Base-by-base conservation (phyloP, 2,797 vertebrate genomes). In the Rousettus madagascariensis region DNA sequence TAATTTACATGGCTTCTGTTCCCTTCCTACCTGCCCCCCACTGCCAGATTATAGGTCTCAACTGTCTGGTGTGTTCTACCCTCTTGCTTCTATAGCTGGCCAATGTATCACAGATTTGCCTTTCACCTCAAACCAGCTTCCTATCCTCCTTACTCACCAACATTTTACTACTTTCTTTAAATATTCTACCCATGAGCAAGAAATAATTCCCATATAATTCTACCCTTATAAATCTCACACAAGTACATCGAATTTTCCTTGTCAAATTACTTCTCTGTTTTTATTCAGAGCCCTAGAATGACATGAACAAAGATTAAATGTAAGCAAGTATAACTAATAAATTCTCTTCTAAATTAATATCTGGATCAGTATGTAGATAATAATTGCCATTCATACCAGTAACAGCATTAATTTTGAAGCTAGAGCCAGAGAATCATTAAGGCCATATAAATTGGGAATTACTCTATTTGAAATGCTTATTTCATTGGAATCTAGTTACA, bases 281-380 rank as follows among this genome's bases (percentile, higher is more conserved):
- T 86, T 77, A 79, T 85, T 87, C 61, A 86, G 41, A 53, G 16
- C 13, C 57, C 43, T 86, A 51, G 84, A 92, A 71, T 84, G 65
- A 82, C 30, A 87, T 28, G 19, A 33, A 38, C 28, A 65, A 66
- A 85, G 9, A 68, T 33, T 86, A 88, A 95, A 79, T 79, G n/a
- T 24, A 92, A 94, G 49, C 69, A 82, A 78, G n/a, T 74, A 51
- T 30, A 84, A 38, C 33, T 69, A 88, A 69, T 28, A 80, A 33
- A 93, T 72, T 85, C 33, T 86, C 53, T 90, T 86, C 61, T 82
- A 79, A 94, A 77, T 90, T 88, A 36, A 75, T 65, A 75, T 85
- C 59, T 75, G 46, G 66, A 75, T 53, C 78, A 79, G 30, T 59
- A 72, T 85, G n/a, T 68, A 11, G 6, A 43, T 57, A 57, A 80